Base-by-base conservation (phyloP, 1,140 invertebrate genomes). In the Penaeus japonicus region DNA sequence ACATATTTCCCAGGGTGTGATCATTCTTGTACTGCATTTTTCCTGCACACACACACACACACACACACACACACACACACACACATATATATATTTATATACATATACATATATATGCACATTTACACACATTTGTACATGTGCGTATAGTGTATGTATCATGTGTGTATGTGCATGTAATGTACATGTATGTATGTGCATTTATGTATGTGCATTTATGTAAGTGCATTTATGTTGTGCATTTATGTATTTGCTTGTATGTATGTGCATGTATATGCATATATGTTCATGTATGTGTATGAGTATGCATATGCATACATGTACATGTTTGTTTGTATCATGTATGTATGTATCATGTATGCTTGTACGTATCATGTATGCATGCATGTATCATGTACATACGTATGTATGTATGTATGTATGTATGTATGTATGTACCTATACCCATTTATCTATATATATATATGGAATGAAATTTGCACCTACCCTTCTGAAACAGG, bases 401-500 rank as follows among this genome's bases (percentile, higher is more conserved):
- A n/a, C n/a, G n/a, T 65, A 65, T 65, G 27, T 65, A 65, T 65
- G 27, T 65, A 65, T 65, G 17, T 17, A 65, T 65, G 17, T 65
- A 65, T 65, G 3, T 24, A 3, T n/a, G 22, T 17, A 65, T 65
- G 22, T 65, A 65, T 24, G 22, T n/a, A n/a, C 27, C 27, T 17
- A 65, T n/a, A n/a, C n/a, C n/a, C n/a, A n/a, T n/a, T n/a, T n/a
- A n/a, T n/a, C n/a, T n/a, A n/a, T n/a, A n/a, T n/a, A n/a, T n/a
- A n/a, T n/a, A 17, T 65, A 65, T 24, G 12, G 7, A 65, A 7
- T 30, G 35, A 22, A 18, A 73, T 73, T 30, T 35, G 12, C 59
- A 57, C 85, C 24, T 57, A 86, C 85, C 47, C 65, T 78, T 10
- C 53, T 62, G 0, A 86, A 47, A 27, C 77, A 79, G 47, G 35